These are phyloP conservation scores for Trichonephila clavata DNA, from an alignment of 1,140 invertebrate genomes.

Conservation along the genomic window DNA sequence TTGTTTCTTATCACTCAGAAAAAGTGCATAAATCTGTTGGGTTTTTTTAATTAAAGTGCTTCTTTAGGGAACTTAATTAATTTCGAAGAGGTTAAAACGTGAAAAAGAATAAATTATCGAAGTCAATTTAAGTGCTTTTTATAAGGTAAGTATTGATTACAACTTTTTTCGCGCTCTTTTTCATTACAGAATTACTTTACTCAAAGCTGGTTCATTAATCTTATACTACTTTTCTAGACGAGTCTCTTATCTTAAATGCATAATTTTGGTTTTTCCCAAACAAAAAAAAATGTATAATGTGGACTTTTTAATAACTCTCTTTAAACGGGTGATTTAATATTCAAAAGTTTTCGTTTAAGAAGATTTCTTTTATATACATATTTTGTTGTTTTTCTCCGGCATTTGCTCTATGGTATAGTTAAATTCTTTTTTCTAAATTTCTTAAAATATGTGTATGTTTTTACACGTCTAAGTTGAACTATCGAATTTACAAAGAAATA, in stretches of 20 bases:
- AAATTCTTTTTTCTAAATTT: no score
- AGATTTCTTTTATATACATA: no score
- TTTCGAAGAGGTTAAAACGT: not conserved
- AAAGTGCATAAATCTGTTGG: not conserved
- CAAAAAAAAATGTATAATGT: not conserved
- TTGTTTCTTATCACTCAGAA: not conserved
- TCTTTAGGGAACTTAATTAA: conserved; percentile 12
- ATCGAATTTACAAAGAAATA: no score
- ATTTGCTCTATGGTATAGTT: no score
- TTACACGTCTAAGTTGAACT: no score
- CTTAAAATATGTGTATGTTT: no score
- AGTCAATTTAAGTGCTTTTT: no score
- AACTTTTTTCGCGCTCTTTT: not conserved
- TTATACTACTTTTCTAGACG: not conserved
- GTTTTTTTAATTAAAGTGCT: not conserved
- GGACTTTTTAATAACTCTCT: not conserved
- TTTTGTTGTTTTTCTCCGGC: no score
- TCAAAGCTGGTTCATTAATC: not conserved
- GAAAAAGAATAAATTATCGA: not conserved
- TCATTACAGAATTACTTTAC: not conserved
- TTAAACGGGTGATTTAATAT: no score
- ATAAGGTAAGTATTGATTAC: no score
- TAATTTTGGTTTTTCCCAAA: not conserved
- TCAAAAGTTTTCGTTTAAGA: no score
- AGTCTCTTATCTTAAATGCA: not conserved